Evolutionary conservation across 2,113 vertebrate species (phyloP), one percentile per base, ranked within the genome.

Genomic region (Hepsetus odoe): DNA sequence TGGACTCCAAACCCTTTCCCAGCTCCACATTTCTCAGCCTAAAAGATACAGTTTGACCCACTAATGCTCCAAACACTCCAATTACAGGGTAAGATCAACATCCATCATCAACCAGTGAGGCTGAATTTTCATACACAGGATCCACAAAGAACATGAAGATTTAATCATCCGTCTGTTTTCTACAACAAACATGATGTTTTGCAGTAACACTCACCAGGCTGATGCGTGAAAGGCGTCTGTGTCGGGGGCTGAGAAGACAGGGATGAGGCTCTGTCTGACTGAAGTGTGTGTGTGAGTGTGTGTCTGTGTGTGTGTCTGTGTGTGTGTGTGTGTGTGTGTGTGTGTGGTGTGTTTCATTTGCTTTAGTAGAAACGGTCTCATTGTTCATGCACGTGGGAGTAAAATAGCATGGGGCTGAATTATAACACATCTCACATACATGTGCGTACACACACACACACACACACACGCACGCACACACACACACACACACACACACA

Each of bases 331-430:
- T 13, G 58, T 56, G 32, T n/a, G 38, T 58, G 72, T 53, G 66
- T 44, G 26, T 28, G 24, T 33, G 61, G 20, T 28, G 26, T 28
- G 64, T 16, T 69, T 83, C 38, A 56, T 75, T 68, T 68, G 69
- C 55, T 73, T 67, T 66, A 71, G n/a, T 11, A 56, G 11, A 83
- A 75, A 79, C 56, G 51, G 66, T 28, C 28, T 65, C 76, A 65
- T 83, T 83, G 81, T 83, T 72, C 65, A 71, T 22, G 53, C 28
- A 59, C 51, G 85, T 58, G 40, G 79, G 83, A 84, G 76, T 62
- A 26, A 32, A 81, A 53, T 49, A 71, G 72, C 76, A 49, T 69
- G 44, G 51, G 49, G 20, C 33, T 20, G 32, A 28, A 74, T 49
- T 46, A 35, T 18, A n/a, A 30, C 22, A 74, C 56, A 65, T 65